A percentile compares a stretch with the other conserved stretches of the same genome.
These are phyloP conservation scores for Crax fasciolata DNA, from an alignment of 2,797 vertebrate species.

Conservation along the genomic window DNA sequence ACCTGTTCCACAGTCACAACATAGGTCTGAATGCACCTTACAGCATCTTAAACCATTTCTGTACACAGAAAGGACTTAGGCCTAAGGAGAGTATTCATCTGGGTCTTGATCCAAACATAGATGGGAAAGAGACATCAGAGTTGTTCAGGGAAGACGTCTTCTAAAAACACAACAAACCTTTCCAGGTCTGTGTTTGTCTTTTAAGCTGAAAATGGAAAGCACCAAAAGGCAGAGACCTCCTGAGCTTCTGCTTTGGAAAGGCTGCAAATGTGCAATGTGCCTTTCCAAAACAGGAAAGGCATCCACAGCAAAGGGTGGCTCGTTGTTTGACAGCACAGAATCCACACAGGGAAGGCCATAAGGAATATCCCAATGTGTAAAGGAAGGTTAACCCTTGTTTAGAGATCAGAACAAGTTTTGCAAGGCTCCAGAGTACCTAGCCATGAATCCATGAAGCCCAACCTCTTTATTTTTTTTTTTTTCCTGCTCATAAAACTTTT, in stretches of 20 bases:
- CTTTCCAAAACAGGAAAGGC: too few species aligned
- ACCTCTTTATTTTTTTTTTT: neutral
- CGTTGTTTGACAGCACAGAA: neutral
- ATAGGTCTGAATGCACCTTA: accelerated
- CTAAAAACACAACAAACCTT: neutral
- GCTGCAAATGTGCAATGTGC: neutral
- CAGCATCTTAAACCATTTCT: neutral
- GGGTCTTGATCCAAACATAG: neutral
- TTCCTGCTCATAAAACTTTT: neutral
- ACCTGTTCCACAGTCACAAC: neutral
- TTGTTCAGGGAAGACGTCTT: accelerated
- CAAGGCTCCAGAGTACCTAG: neutral
- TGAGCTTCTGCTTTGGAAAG: neutral
- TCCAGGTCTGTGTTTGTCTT: neutral
- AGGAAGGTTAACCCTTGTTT: neutral
- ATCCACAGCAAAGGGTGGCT: neutral
- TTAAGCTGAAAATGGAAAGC: neutral
- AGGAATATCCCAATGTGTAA: neutral
- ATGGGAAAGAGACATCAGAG: neutral
- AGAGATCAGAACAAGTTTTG: neutral
- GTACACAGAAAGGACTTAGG: neutral
- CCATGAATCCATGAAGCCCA: neutral
- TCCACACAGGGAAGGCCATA: neutral
- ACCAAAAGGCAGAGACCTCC: neutral
- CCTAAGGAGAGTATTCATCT: neutral